Base-by-base conservation (phyloP, 2,113 vertebrate species). In the Lycocorax pyrrhopterus region DNA sequence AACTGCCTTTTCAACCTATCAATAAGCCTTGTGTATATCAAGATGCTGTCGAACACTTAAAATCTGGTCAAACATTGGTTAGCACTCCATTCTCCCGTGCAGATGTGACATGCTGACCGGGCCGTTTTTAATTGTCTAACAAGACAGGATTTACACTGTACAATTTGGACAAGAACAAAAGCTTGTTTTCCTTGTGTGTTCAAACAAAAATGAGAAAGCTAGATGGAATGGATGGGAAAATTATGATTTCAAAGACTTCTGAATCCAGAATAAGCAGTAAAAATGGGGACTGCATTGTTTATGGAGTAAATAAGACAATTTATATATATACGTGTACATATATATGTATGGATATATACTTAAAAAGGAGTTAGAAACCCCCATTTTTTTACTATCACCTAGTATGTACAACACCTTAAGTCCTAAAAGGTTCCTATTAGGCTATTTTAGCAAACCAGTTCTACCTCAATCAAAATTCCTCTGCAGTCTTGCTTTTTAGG, bases 311-410 rank as follows among this genome's bases (percentile, higher is more conserved):
- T 27, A 37, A 29, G 5, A 49, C 3, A 4, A 4, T 53, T 17
- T 47, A 6, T 53, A 69, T n/a, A 39, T 33, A 23, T 6, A 6
- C 25, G 6, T 25, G 2, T 15, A 11, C 5, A 16, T 37, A 16
- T 14, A 1, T 32, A 4, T 22, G 1, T 35, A 2, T 25, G 3
- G 37, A 1, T 39, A 18, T 23, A 12, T n/a, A 22, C 1, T 9
- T 4, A 5, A 1, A 60, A 47, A 22, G 71, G 4, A 33, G 16
- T 43, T 69, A 32, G 7, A 69, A 62, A 3, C 10, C 3, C 5
- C 14, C 10, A 9, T 1, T 41, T 49, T 39, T 78, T 77, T 73
- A 66, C 7, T 8, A 1, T 58, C 27, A 84, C 12, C 10, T 14
- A 64, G 1, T 27, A 35, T 2, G 2, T 68, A 25, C 10, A 74